Base-by-base conservation (phyloP, 2,888 invertebrate genomes). In the Cistogaster globosa region DNA sequence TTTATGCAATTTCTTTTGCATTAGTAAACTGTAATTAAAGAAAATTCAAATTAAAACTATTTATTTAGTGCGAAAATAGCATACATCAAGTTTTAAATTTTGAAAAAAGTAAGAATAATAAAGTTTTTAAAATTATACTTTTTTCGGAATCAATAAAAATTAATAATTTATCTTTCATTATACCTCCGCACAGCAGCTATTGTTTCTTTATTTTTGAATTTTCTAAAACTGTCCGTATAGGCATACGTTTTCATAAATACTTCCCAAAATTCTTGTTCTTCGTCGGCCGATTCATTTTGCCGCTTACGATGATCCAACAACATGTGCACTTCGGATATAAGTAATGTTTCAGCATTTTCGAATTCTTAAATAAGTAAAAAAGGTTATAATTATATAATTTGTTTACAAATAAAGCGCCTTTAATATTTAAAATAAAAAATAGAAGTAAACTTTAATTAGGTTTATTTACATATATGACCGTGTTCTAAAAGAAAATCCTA, bases 171-270 rank as follows among this genome's bases (percentile, higher is more conserved):
- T 7, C 8, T 32, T 32, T 32, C 4, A 26, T 26, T 58, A 71
- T 93, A 98, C 98, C 96, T 98, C 94, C 99, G 94, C 6, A 99
- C 98, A 38, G 98, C 97, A 75, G 97, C 95, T 88, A 99, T 99
- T 7, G 98, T 99, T 93, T 99, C 99, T 90, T 99, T 97, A 90
- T 99, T 99, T 93, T 98, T 99, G 92, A 99, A 99, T 92, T 98
- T 98, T 83, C 98, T 96, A 92, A 99, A 99, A 91, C 98, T 95
- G 90, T 98, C 96, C 8, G 98, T 98, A 92, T 99, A 99, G 58
- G 97, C 98, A 36, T 98, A 94, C 0, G 99, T 99, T 92, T 99
- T 99, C 95, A 98, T 97, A 91, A 99, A 99, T 11, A 99, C 99
- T 92, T 99, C 99, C 0, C 98, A 98, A 91, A 99, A 97, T 92